phyloP scores from a whole-genome alignment of 2,888 invertebrate species.

The Acrobasis suavella region DNA sequence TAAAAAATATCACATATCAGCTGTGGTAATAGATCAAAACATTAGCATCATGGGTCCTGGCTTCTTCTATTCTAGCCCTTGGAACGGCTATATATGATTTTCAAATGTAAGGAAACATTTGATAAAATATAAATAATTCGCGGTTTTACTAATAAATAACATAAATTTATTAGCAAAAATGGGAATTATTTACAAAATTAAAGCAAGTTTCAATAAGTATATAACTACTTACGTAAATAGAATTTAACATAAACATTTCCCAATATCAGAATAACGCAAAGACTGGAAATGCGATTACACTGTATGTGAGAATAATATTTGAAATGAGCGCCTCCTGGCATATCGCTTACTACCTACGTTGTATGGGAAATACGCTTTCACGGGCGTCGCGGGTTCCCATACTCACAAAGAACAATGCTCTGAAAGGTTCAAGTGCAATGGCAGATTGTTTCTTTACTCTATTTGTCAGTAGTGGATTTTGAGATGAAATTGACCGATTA shows the following conservation, averaged over 20 bases:
- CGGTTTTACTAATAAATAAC: too few species aligned
- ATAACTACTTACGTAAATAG: not conserved
- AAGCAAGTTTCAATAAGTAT: not conserved
- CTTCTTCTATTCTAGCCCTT: too few species aligned
- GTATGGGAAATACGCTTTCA: conserved; percentile 74
- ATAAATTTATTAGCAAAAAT: too few species aligned
- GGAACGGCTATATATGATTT: too few species aligned
- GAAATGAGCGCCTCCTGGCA: conserved; percentile 51
- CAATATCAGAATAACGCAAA: conserved; percentile 15
- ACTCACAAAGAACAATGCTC: conserved; percentile 67
- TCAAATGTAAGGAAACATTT: too few species aligned
- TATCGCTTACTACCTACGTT: conserved; percentile 44
- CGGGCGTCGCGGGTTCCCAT: conserved; percentile 59
- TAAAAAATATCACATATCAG: too few species aligned
- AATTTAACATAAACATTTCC: conserved; percentile 2
- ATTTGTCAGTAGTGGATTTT: conserved; percentile 30
- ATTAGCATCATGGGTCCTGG: too few species aligned
- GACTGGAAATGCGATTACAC: conserved; percentile 42
- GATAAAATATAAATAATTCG: too few species aligned
- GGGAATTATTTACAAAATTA: too few species aligned
- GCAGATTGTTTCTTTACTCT: conserved; percentile 30
- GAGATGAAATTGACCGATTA: conserved; percentile 5
- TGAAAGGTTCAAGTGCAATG: conserved; percentile 34
- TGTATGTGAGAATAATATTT: conserved; percentile 48
- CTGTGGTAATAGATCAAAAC: too few species aligned